A percentile compares a stretch with the other conserved stretches of the same genome.
These are phyloP conservation scores for Oscarella lobularis DNA, from an alignment of 37 sponge, comb jelly and placozoan genomes.

Conservation along the genomic window DNA sequence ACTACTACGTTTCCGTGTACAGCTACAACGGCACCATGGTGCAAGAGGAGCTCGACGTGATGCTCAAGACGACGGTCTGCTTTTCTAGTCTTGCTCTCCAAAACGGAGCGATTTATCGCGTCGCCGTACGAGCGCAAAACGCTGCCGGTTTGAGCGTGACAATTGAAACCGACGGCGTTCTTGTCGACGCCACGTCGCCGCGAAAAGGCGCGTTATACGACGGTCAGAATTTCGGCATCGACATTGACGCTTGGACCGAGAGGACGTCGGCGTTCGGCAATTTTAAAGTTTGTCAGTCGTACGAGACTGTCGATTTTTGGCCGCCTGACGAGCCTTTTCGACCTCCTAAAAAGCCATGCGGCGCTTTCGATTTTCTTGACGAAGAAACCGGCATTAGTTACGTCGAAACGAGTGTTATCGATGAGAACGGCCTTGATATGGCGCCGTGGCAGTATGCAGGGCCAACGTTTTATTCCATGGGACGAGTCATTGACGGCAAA, in stretches of 20 bases:
- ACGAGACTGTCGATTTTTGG: neutral
- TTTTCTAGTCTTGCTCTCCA: neutral
- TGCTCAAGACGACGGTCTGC: neutral
- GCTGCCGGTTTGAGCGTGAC: neutral
- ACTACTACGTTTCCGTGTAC: neutral
- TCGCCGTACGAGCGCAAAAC: neutral
- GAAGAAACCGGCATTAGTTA: neutral
- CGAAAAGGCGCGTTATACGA: neutral
- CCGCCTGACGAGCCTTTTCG: too few relatives aligned
- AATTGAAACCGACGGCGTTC: neutral
- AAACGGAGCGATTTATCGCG: neutral
- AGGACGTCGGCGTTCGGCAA: neutral
- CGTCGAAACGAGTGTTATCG: neutral
- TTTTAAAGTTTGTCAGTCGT: neutral
- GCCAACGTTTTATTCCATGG: neutral
- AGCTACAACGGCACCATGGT: neutral
- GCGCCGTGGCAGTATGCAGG: neutral
- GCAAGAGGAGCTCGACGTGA: neutral
- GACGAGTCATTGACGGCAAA: neutral
- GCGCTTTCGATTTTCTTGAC: neutral
- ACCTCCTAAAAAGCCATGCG: neutral
- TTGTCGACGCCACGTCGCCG: conserved; percentile 1
- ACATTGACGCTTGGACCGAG: neutral
- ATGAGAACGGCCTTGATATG: neutral
- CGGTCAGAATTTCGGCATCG: neutral